Conservation (phyloP, 2,113 vertebrate genomes). For the Peromyscus californicus region DNA sequence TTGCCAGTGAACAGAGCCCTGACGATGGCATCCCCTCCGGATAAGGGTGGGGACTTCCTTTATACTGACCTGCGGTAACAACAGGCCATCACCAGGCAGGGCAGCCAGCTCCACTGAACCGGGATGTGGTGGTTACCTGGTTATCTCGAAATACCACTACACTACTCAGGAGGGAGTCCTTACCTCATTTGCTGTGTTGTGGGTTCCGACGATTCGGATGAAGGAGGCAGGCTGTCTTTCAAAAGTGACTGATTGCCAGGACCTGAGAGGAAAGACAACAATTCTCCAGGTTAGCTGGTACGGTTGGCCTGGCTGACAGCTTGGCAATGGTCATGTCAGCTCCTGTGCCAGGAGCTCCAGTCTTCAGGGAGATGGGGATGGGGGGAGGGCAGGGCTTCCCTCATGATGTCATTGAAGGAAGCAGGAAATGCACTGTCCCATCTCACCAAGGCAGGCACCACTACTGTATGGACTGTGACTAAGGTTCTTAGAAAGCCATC, state of each 20-base stretch:
- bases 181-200: constrained; percentile 99
- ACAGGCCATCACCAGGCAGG: not conserved
- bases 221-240: constrained; percentile 96
- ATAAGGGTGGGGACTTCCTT: not conserved
- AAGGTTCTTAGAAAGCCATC: not conserved
- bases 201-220: constrained; percentile 97
- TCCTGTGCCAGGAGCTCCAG: not conserved
- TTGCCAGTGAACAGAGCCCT: not conserved
- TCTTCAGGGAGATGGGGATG: fast-evolving
- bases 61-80: constrained; percentile 23
- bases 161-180: constrained; percentile 58
- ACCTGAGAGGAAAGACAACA: constrained; percentile 87
- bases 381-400: fast-evolving
- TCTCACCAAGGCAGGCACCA: not conserved
- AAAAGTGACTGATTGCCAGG: constrained; percentile 97
- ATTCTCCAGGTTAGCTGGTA: constrained; percentile 26
- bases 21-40: not conserved
- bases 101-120: constrained; percentile 22
- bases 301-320: not conserved
- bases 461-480: not conserved
- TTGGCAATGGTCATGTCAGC: not conserved
- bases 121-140: not conserved
- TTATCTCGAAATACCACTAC: not conserved
- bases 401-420: no score
- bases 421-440: fast-evolving